These are phyloP conservation scores for Limnephilus auricula DNA, from an alignment of 2,888 invertebrate species.

Conservation along the genomic window DNA sequence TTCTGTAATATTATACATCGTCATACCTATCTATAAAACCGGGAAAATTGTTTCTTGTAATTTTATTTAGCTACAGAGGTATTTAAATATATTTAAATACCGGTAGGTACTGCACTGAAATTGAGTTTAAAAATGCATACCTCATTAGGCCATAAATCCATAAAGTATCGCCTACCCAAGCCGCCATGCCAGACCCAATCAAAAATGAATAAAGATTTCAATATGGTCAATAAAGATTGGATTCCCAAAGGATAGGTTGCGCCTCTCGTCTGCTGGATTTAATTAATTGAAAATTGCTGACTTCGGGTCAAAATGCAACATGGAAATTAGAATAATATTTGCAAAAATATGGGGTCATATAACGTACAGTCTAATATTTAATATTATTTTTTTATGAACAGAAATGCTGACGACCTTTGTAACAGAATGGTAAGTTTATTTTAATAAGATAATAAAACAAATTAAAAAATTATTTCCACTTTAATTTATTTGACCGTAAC, in stretches of 20 bases:
- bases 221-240: constrained; percentile 9
- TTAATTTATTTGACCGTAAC: too few relatives aligned
- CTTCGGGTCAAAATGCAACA: not conserved
- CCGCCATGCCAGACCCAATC: constrained; percentile 4
- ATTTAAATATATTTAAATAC: too few relatives aligned
- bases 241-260: not conserved
- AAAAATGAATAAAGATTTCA: constrained; percentile 34
- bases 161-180: constrained; percentile 3
- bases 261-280: not conserved
- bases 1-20: too few relatives aligned
- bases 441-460: too few relatives aligned
- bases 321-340: not conserved
- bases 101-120: not conserved
- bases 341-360: not conserved
- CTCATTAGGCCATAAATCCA: constrained; percentile 16
- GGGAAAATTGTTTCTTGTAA: too few relatives aligned
- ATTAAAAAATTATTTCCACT: too few relatives aligned
- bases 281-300: not conserved
- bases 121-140: not conserved
- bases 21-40: too few relatives aligned
- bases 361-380: not conserved
- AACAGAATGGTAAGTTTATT: not conserved
- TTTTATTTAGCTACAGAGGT: too few relatives aligned
- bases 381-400: not conserved
- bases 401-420: not conserved